A percentile compares a stretch with the other conserved stretches of the same genome.
Conservation (phyloP, 2,888 invertebrate genomes). For the Pseudococcus longispinus region DNA sequence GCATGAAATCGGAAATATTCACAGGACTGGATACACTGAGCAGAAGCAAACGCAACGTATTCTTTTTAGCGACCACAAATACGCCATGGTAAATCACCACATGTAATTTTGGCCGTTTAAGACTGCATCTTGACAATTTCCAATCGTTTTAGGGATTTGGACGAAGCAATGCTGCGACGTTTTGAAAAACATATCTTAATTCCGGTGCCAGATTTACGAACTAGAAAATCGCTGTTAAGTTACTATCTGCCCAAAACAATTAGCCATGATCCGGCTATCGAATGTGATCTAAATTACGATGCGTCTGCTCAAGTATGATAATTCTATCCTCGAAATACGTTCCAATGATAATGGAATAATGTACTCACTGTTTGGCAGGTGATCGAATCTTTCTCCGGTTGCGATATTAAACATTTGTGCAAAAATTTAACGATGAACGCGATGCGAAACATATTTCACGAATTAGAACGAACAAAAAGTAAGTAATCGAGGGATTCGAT, state of each 20-base stretch:
- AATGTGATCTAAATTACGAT: constrained; percentile 64
- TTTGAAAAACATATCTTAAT: constrained; percentile 87
- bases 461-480: not conserved
- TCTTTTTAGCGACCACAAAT: constrained; percentile 87
- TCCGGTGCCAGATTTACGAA: constrained; percentile 74
- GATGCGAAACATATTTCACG: constrained; percentile 68
- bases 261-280: constrained; percentile 64
- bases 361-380: not conserved
- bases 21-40: constrained; percentile 83
- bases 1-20: constrained; percentile 88
- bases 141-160: constrained; percentile 75
- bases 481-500: not conserved
- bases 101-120: not conserved
- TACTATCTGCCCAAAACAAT: constrained; percentile 67
- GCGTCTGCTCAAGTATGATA: constrained; percentile 62
- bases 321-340: not conserved
- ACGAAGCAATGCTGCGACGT: constrained; percentile 84
- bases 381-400: constrained; percentile 82
- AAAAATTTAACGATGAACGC: constrained; percentile 88
- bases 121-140: not conserved
- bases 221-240: constrained; percentile 74
- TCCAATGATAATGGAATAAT: no score
- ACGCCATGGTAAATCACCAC: constrained; percentile 76
- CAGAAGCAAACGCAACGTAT: constrained; percentile 70
- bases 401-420: constrained; percentile 84